Conservation (phyloP, 2,113 vertebrate genomes). For the Tylochromis polylepis region DNA sequence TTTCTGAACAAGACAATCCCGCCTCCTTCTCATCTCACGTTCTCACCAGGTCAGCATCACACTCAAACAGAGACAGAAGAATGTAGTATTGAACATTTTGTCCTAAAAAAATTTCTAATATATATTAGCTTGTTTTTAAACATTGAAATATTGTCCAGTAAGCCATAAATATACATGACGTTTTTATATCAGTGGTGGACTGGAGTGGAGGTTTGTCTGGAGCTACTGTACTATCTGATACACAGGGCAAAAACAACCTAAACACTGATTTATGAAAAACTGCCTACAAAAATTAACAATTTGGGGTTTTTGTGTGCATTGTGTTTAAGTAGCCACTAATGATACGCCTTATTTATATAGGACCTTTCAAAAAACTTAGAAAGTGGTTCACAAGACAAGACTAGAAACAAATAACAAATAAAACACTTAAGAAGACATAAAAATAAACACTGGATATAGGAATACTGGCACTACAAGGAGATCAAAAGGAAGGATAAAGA, state of each 20-base stretch:
- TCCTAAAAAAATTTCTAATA: background rate
- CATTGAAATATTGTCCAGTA: background rate
- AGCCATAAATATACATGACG: background rate
- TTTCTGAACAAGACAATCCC: slow-evolving; percentile 98
- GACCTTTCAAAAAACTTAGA: too few species aligned
- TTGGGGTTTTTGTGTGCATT: background rate
- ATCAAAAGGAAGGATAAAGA: background rate
- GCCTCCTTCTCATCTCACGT: slow-evolving; percentile 91
- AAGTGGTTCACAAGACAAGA: background rate
- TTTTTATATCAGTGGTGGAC: background rate
- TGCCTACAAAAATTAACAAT: background rate
- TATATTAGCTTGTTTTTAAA: background rate
- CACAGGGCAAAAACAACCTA: background rate
- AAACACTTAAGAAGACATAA: background rate
- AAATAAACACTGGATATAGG: background rate
- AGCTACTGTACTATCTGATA: background rate
- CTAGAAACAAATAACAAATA: background rate
- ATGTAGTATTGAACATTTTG: background rate
- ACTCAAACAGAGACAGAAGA: background rate
- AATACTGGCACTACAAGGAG: background rate
- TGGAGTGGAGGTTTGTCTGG: background rate
- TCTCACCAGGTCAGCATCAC: slow-evolving; percentile 82
- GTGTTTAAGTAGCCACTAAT: background rate
- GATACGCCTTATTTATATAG: too few species aligned
- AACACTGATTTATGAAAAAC: background rate